These are phyloP conservation scores for Microdon myrmicae DNA, from an alignment of 2,888 invertebrate genomes.

Conservation along the genomic window DNA sequence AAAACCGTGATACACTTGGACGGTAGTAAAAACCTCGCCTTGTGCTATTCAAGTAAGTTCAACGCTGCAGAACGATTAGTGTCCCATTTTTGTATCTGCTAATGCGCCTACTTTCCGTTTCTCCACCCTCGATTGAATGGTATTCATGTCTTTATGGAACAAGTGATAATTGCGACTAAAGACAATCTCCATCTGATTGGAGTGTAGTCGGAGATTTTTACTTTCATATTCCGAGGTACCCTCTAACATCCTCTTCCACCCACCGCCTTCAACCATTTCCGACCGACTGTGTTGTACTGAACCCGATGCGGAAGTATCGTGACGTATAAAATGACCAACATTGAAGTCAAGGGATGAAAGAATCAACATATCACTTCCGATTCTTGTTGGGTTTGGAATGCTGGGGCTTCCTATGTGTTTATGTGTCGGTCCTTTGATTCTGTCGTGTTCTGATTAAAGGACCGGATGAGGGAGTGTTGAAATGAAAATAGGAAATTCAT, in stretches of 20 bases:
- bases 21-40: conserved; percentile 27
- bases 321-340: conserved; percentile 3
- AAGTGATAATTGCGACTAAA: conserved; percentile 39
- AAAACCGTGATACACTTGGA: conserved; percentile 31
- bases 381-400: conserved; percentile 41
- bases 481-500: conserved; percentile 43
- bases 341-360: conserved; percentile 7
- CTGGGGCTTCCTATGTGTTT: conserved; percentile 20
- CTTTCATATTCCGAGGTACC: conserved; percentile 11
- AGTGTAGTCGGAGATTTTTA: conserved; percentile 19
- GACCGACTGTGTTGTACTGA: conserved; percentile 1
- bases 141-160: conserved; percentile 15
- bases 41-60: conserved; percentile 14
- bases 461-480: conserved; percentile 42
- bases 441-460: conserved; percentile 43
- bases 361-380: conserved; percentile 45
- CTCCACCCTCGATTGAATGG: background rate
- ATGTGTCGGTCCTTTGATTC: conserved; percentile 36
- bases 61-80: conserved; percentile 27
- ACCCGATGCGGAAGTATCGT: too few relatives aligned
- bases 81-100: conserved; percentile 11
- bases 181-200: conserved; percentile 34
- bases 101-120: conserved; percentile 27
- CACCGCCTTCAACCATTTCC: conserved; percentile 16
- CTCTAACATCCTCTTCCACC: conserved; percentile 18